A percentile compares a stretch with the other conserved stretches of the same genome.
phyloP scores from a whole-genome alignment of 1,140 invertebrate genomes.

The Drosophila azteca region DNA sequence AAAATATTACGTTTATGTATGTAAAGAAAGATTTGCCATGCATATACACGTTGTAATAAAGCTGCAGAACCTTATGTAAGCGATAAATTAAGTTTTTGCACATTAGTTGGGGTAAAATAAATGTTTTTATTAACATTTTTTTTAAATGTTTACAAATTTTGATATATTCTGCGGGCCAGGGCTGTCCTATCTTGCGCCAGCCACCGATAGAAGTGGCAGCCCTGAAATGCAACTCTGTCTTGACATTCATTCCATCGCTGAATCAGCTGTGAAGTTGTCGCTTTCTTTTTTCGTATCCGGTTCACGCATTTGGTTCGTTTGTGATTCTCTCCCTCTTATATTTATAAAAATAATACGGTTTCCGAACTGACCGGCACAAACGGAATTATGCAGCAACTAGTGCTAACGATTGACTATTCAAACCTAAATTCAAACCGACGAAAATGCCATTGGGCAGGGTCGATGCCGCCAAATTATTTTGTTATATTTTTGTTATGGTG shows the following conservation, averaged over 20 bases:
- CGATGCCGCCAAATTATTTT: constrained; percentile 41
- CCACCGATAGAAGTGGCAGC: constrained; percentile 20
- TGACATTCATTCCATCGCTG: constrained; percentile 48
- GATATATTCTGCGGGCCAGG: not conserved
- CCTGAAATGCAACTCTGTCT: constrained; percentile 24
- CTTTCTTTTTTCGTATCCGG: constrained; percentile 78
- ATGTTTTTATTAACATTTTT: not conserved
- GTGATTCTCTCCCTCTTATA: constrained; percentile 23
- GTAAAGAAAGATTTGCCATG: constrained; percentile 30
- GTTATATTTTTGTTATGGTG: constrained; percentile 30
- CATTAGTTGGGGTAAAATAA: not conserved
- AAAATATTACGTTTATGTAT: constrained; percentile 42
- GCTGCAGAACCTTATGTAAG: constrained; percentile 30
- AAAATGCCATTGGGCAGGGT: constrained; percentile 5
- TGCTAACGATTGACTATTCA: not conserved
- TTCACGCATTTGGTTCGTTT: constrained; percentile 73
- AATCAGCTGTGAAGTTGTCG: constrained; percentile 39
- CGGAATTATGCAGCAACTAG: constrained; percentile 30
- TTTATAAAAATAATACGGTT: constrained; percentile 40
- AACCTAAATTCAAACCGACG: not conserved
- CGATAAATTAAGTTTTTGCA: not conserved
- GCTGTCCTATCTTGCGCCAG: constrained; percentile 9
- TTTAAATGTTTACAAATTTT: constrained; percentile 34
- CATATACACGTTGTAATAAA: constrained; percentile 45
- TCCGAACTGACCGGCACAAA: constrained; percentile 30